Conservation (phyloP, 2,888 invertebrate species). For the Timandra comae region DNA sequence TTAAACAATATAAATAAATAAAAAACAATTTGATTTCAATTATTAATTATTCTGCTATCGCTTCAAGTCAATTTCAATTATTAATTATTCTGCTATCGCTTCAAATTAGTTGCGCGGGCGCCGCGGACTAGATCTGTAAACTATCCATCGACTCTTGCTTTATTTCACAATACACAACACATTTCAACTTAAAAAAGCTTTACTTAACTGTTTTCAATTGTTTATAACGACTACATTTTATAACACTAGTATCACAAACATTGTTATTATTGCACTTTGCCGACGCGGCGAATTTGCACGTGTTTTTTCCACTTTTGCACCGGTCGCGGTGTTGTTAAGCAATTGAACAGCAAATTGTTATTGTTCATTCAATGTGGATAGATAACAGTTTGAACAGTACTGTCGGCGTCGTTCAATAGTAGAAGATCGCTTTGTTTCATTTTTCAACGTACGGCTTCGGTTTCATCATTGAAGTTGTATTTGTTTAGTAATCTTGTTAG, state of each 20-base stretch:
- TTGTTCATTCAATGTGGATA: constrained; percentile 7
- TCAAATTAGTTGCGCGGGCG: constrained; percentile 62
- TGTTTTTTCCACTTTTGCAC: constrained; percentile 12
- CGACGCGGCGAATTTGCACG: background rate
- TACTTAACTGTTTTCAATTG: no score
- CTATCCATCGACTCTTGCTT: no score
- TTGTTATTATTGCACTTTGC: no score
- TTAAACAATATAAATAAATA: no score
- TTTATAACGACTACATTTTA: no score
- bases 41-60: constrained; percentile 42
- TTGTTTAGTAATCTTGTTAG: no score
- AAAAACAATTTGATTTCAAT: constrained; percentile 23
- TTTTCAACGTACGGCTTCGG: no score
- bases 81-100: constrained; percentile 46
- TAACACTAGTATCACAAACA: no score
- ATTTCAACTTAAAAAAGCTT: no score
- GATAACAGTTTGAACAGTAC: background rate
- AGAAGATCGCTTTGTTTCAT: no score
- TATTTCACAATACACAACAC: no score
- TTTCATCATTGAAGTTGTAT: no score
- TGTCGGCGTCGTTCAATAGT: constrained; percentile 13
- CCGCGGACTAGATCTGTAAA: constrained; percentile 58
- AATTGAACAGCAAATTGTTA: constrained; percentile 8
- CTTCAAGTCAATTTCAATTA: constrained; percentile 36
- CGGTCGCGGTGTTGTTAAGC: constrained; percentile 10